phyloP scores from a whole-genome alignment of 2,888 invertebrate species.

The Podotricha telesiphe region DNA sequence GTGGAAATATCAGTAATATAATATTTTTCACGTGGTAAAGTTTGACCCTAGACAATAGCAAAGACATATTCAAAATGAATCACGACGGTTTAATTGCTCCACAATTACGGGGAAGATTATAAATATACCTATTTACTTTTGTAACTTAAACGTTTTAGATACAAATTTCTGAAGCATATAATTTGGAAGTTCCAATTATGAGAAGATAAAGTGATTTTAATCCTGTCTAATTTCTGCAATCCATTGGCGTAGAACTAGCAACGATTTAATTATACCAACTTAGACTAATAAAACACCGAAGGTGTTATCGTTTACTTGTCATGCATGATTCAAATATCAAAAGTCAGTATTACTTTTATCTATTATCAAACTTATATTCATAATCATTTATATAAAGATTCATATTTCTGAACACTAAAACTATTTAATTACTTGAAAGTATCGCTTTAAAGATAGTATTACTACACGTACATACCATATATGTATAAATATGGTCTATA shows the following conservation, averaged over 20 bases:
- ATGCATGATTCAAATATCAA: slow-evolving; percentile 7
- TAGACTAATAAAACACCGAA: slow-evolving; percentile 23
- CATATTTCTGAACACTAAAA: no score
- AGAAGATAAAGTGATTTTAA: slow-evolving; percentile 28
- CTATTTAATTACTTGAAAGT: not conserved
- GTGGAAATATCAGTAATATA: not conserved
- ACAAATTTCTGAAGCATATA: not conserved
- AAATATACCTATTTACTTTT: not conserved
- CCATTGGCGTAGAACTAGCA: slow-evolving; percentile 18
- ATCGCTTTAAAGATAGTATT: not conserved
- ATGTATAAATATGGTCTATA: not conserved
- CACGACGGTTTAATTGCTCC: no score
- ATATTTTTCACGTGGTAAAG: not conserved
- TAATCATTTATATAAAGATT: not conserved
- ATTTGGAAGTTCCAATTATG: not conserved
- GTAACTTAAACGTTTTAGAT: not conserved
- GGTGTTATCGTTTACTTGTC: slow-evolving; percentile 18
- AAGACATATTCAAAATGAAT: not conserved
- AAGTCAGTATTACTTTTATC: not conserved
- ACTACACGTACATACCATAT: not conserved
- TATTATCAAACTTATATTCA: not conserved
- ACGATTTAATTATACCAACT: slow-evolving; percentile 27
- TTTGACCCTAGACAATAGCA: not conserved
- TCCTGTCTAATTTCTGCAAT: slow-evolving; percentile 22
- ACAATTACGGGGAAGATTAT: not conserved